These are phyloP conservation scores for Campodea augens DNA, from an alignment of 1,140 invertebrate species.

Conservation along the genomic window DNA sequence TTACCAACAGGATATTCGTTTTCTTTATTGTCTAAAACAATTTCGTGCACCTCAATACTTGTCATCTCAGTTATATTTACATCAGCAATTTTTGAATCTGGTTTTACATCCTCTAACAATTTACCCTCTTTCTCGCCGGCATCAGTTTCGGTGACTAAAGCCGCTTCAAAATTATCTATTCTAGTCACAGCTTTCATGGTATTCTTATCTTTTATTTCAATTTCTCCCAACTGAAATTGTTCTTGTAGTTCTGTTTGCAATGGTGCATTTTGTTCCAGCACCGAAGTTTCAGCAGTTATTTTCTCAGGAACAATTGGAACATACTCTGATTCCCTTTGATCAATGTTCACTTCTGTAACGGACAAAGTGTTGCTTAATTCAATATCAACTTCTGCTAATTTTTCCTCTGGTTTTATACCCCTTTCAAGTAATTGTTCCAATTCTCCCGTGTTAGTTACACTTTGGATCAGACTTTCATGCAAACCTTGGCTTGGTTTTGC, in stretches of 20 bases:
- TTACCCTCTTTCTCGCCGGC: slow-evolving; percentile 15
- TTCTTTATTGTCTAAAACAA: slow-evolving; percentile 32
- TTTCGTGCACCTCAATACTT: slow-evolving; percentile 24
- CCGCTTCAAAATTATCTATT: background rate
- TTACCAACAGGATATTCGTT: slow-evolving; percentile 21
- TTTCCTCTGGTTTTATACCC: background rate
- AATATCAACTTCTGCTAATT: background rate
- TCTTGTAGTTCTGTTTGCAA: background rate
- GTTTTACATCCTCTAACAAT: slow-evolving; percentile 10
- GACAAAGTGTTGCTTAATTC: background rate
- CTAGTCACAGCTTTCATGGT: background rate
- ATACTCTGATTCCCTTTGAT: background rate
- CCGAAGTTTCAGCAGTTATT: background rate
- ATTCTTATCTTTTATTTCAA: background rate
- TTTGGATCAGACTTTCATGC: background rate
- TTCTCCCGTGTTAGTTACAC: background rate
- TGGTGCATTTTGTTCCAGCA: background rate
- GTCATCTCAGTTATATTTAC: slow-evolving; percentile 9
- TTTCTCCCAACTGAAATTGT: background rate
- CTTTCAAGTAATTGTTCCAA: background rate
- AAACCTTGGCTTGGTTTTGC: background rate
- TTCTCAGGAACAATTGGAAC: background rate
- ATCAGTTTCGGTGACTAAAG: background rate
- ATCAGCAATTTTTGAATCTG: slow-evolving; percentile 14
- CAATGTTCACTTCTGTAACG: background rate